Base-by-base conservation (phyloP, 2,797 vertebrate species). In the Lagorchestes hirsutus region DNA sequence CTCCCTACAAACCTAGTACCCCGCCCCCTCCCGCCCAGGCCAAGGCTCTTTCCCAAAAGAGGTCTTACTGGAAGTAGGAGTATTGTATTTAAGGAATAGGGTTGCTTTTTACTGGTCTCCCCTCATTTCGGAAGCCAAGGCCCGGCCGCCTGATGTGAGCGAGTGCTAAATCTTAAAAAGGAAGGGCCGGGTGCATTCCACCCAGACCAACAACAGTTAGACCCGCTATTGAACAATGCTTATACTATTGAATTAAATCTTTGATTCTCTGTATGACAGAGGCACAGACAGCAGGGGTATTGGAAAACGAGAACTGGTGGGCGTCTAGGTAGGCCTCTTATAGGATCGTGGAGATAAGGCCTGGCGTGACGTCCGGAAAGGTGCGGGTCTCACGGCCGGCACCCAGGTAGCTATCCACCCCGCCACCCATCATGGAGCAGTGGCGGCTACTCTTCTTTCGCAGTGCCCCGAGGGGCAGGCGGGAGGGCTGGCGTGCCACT, bases 401-500 rank as follows among this genome's bases (percentile, higher is more conserved):
- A 24, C 8, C n/a, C 40, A 24, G 67, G n/a, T 46, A 82, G 2
- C n/a, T 46, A 40, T 46, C n/a, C 18, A 82, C 22, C 67, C n/a
- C n/a, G n/a, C 67, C n/a, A 40, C n/a, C 18, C 5, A 5, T 22
- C 46, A 40, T 24, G 67, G 67, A 46, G 18, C n/a, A 82, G 67
- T 8, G 34, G 59, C 31, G 13, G 13, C 59, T 67, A 67, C 31
- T 67, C 59, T 67, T 16, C 31, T 11, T 67, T 67, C 34, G 59
- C 59, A 16, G 59, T 67, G 59, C 62, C 62, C 62, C 4, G 62
- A 18, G 62, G 62, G 62, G 34, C 62, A 0, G 54, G 34, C 58
- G 29, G 55, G 54, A 4, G n/a, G 50, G 0, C 62, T 0, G 2
- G n/a, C 56, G 0, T 1, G 55, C 57, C 0, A 67, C 58, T 12